phyloP scores from a whole-genome alignment of 2,113 vertebrate genomes.

The Malaclemys terrapin region DNA sequence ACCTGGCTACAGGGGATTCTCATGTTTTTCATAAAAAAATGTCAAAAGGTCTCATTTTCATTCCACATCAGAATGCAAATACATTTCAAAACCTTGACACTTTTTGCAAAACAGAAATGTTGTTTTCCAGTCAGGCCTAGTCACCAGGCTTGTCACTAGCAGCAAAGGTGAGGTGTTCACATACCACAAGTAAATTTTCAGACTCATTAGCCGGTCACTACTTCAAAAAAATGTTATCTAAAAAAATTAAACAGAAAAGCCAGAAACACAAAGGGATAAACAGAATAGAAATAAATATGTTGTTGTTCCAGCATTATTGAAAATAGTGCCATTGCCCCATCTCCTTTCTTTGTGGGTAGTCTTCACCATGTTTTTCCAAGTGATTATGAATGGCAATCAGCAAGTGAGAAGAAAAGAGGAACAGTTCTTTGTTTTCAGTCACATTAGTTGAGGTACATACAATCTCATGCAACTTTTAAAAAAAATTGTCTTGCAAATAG shows the following conservation, averaged over 20 bases:
- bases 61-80: fast-evolving
- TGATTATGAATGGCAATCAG: not conserved
- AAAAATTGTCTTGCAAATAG: not conserved
- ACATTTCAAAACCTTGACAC: not conserved
- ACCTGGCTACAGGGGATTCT: not conserved
- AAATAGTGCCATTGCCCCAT: not conserved
- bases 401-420: not conserved
- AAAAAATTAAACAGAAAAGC: not conserved
- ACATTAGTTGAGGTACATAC: not conserved
- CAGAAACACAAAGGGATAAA: fast-evolving
- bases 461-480: not conserved
- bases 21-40: not conserved
- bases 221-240: not conserved
- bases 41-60: not conserved
- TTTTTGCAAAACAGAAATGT: not conserved
- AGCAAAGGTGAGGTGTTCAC: not conserved
- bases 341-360: not conserved
- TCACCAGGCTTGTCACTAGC: not conserved
- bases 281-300: not conserved
- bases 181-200: not conserved
- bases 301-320: not conserved
- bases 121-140: not conserved
- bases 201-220: not conserved
- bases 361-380: not conserved
- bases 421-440: not conserved